Base-by-base conservation (phyloP, 1,140 invertebrate genomes). In the Papilio dardanus region DNA sequence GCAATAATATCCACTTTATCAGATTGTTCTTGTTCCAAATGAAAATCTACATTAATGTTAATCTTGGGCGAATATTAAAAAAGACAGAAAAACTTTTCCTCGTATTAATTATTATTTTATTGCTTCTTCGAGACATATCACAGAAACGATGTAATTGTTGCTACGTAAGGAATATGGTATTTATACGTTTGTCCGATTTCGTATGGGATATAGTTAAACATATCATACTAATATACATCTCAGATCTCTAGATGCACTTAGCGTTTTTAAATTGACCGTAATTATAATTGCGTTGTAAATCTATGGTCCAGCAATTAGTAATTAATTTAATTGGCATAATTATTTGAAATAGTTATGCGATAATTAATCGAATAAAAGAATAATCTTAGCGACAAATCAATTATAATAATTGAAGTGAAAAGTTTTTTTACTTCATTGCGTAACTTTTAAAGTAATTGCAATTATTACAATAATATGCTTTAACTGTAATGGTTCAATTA, bases 281-380 rank as follows among this genome's bases (percentile, higher is more conserved):
- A 46, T 46, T 46, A 19, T 46, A 10, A 62, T 10, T 30, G 10
- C 10, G 1, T 58, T 30, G 21, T 58, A 12, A 54, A 28, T 58
- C 24, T 14, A 58, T 10, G 12, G 12, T 62, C 2, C 10, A 58
- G 24, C 14, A 62, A 58, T 58, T 58, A 58, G 7, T 10, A 28
- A 58, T 58, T 28, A 24, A 16, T 28, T 28, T 62, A 62, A 62
- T 62, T 62, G 12, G 3, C 30, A 28, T 16, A 28, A 62, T 62
- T 62, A 10, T 62, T 0, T 4, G 14, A 7, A 62, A 28, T 54
- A 24, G 50, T 54, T 28, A 16, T 1, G 24, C 24, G 30, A 28
- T 62, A 62, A 62, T 62, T 62, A 62, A 62, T 62, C 46, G 3
- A 28, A 28, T 16, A 28, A 62, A 28, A 30, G 21, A 62, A 62